Conservation (phyloP, 2,797 vertebrate species). For the Poeciliopsis infans region DNA sequence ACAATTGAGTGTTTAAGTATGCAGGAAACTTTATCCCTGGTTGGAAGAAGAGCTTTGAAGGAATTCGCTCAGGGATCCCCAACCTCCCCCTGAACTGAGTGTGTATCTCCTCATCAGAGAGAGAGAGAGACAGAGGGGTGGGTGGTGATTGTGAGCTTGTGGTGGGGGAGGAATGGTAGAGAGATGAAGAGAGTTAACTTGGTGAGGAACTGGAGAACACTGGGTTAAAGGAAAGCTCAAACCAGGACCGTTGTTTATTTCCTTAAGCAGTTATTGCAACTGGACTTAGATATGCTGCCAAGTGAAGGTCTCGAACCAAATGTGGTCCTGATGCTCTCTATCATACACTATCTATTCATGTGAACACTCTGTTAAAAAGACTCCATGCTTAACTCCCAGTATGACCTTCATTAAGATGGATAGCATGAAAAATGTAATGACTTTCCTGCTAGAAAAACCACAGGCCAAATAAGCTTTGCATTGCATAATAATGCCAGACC, state of each 20-base stretch:
- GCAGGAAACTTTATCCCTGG: conserved; percentile 78
- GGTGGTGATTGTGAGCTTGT: conserved; percentile 12
- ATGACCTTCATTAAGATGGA: conserved; percentile 82
- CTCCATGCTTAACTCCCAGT: conserved; percentile 69
- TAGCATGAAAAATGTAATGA: conserved; percentile 81
- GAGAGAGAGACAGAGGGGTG: conserved; percentile 30
- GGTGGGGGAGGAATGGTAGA: conserved; percentile 24
- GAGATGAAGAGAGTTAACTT: conserved; percentile 40
- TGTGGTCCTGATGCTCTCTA: conserved; percentile 51
- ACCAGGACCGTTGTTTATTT: conserved; percentile 43
- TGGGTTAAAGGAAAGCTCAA: conserved; percentile 27
- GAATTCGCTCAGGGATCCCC: conserved; percentile 77
- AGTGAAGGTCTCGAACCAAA: conserved; percentile 56
- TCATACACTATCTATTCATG: conserved; percentile 53
- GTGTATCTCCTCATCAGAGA: conserved; percentile 73
- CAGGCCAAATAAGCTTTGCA: conserved; percentile 81
- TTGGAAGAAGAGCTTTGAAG: conserved; percentile 79
- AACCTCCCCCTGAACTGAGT: conserved; percentile 78
- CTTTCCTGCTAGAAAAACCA: conserved; percentile 79
- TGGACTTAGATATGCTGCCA: conserved; percentile 48
- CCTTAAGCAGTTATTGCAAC: conserved; percentile 36
- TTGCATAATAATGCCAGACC: conserved; percentile 79
- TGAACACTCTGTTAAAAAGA: conserved; percentile 65
- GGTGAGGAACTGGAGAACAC: conserved; percentile 37
- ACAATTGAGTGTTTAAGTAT: conserved; percentile 78